phyloP scores from a whole-genome alignment of 2,888 invertebrate species.

The Trilocha varians region DNA sequence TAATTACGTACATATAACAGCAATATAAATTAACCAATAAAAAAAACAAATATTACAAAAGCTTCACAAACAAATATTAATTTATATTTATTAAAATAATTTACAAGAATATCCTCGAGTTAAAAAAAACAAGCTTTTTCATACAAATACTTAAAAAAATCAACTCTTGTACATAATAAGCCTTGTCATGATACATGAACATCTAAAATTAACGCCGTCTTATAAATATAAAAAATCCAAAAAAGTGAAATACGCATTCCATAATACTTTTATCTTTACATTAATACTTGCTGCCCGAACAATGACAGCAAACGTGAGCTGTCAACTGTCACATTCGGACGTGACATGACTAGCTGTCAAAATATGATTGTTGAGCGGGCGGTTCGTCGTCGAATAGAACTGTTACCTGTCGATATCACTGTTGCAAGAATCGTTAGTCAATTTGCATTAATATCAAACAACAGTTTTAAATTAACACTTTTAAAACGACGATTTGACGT shows the following conservation, averaged over 20 bases:
- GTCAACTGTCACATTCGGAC: conserved; percentile 44
- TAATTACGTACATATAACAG: neutral
- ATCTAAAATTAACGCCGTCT: conserved; percentile 68
- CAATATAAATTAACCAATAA: conserved; percentile 17
- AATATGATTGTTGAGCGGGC: conserved; percentile 10
- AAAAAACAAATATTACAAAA: conserved; percentile 31
- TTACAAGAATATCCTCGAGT: conserved; percentile 43
- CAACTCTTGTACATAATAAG: conserved; percentile 39
- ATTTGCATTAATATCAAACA: too few species aligned
- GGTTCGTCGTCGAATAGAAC: conserved; percentile 13
- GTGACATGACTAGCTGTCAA: conserved; percentile 65
- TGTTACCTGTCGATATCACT: too few species aligned
- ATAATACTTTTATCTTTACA: conserved; percentile 1
- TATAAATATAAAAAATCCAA: conserved; percentile 48
- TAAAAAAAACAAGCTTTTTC: conserved; percentile 45
- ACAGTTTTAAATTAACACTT: too few species aligned
- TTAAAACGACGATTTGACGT: too few species aligned
- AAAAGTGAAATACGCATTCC: conserved; percentile 13
- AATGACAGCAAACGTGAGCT: conserved; percentile 26
- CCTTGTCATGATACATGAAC: conserved; percentile 68
- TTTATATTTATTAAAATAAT: conserved; percentile 19
- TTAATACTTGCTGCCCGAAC: conserved; percentile 44
- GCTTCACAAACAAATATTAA: conserved; percentile 42
- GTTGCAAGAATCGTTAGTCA: too few species aligned
- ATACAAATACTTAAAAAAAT: conserved; percentile 29